Evolutionary conservation across 2,888 invertebrate species (phyloP).

Genomic region (Tubiluchus corallicola): DNA sequence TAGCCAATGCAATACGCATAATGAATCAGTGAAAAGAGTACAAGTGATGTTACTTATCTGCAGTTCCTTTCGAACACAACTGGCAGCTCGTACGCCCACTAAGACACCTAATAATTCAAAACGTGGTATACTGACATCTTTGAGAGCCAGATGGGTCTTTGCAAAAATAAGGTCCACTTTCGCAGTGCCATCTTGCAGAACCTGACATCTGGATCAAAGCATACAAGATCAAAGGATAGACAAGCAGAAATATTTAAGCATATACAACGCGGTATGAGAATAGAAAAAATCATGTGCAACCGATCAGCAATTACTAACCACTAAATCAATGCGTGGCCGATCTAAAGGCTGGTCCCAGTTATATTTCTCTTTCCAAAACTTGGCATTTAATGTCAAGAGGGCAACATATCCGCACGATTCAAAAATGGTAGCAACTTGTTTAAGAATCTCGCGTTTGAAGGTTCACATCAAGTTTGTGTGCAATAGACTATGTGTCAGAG

Average conservation of each 20-base stretch:
- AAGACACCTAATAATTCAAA: slow-evolving; percentile 9
- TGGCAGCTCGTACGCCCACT: slow-evolving; percentile 8
- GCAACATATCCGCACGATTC: background rate
- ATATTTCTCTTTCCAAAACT: no score
- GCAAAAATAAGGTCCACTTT: slow-evolving; percentile 7
- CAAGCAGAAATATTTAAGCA: no score
- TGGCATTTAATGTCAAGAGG: background rate
- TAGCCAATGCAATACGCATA: no score
- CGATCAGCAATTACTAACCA: no score
- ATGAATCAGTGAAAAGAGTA: no score
- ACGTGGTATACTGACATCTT: slow-evolving; percentile 9
- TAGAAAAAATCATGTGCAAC: no score
- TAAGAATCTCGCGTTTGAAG: background rate
- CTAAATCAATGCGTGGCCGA: no score
- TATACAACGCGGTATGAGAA: no score
- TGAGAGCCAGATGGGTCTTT: slow-evolving; percentile 7
- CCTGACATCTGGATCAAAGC: background rate
- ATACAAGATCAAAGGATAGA: slow-evolving; percentile 7
- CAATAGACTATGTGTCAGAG: slow-evolving; percentile 12
- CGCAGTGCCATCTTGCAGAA: background rate
- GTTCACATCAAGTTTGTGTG: no score
- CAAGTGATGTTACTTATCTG: no score
- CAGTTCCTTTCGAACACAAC: no score
- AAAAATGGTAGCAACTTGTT: background rate
- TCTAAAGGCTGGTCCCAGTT: no score